Percentiles rank a stretch among this genome's conserved stretches.
Evolutionary conservation across 2,797 vertebrate species (phyloP).

Genomic region (Limosa lapponica): DNA sequence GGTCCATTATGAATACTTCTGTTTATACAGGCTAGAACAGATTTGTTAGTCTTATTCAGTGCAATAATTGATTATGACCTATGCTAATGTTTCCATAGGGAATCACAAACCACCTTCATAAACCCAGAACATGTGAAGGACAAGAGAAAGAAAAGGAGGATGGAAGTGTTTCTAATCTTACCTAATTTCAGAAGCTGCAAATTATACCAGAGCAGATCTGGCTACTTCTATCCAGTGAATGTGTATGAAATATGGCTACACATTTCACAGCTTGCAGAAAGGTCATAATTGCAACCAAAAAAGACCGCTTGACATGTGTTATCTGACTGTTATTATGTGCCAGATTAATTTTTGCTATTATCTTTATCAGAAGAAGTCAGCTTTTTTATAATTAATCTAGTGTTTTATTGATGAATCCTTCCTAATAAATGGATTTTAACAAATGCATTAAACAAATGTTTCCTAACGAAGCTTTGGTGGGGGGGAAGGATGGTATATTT

Average conservation of each 20-base stretch:
- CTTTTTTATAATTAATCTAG: not conserved
- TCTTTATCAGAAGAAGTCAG: not conserved
- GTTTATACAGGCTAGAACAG: not conserved
- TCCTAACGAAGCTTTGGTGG: too few relatives aligned
- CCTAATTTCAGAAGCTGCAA: not conserved
- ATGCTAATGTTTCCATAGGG: not conserved
- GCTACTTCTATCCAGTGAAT: not conserved
- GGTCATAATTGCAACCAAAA: not conserved
- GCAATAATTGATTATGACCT: not conserved
- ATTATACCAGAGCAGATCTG: not conserved
- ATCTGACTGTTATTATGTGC: not conserved
- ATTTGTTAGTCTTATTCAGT: not conserved
- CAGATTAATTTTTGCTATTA: not conserved
- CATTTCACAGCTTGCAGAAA: not conserved
- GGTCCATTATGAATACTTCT: not conserved
- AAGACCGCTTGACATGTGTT: not conserved
- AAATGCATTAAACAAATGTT: too few relatives aligned
- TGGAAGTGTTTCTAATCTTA: not conserved
- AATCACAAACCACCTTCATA: not conserved
- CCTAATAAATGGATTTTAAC: not conserved
- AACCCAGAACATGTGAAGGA: not conserved
- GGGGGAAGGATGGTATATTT: not conserved
- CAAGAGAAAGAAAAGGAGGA: not conserved
- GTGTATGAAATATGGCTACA: not conserved
- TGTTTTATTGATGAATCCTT: not conserved